Evolutionary conservation across 2,113 vertebrate species (phyloP).

Genomic region (Martes martes): DNA sequence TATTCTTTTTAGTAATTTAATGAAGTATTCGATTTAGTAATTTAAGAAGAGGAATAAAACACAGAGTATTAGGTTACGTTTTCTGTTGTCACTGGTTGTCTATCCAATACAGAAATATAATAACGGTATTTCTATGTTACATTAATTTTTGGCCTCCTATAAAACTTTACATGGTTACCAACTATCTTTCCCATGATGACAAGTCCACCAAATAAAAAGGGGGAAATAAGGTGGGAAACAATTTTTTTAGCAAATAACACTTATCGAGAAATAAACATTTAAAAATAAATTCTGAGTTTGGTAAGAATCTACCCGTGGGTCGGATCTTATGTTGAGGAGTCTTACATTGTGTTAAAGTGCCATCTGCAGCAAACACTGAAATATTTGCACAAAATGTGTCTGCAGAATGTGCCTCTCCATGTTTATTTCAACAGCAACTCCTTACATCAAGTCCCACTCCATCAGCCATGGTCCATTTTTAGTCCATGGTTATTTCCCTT

Average conservation of each 20-base stretch:
- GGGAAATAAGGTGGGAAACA: background rate
- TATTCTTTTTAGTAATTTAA: too few relatives aligned
- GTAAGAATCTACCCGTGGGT: background rate
- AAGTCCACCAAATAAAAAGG: background rate
- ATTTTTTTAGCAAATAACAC: background rate
- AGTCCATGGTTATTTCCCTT: conserved; percentile 53
- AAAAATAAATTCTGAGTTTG: background rate
- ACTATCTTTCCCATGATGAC: background rate
- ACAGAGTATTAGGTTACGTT: background rate
- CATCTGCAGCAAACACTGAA: conserved; percentile 52
- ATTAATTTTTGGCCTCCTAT: background rate
- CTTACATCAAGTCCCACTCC: conserved; percentile 23
- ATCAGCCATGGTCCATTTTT: conserved; percentile 56
- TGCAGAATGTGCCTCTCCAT: background rate
- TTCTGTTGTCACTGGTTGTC: background rate
- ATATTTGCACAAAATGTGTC: background rate
- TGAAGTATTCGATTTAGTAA: background rate
- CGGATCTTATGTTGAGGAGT: background rate
- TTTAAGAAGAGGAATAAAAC: background rate
- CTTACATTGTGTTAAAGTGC: conserved; percentile 58
- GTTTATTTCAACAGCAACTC: conserved; percentile 11
- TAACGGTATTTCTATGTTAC: background rate
- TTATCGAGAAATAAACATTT: conserved; percentile 10
- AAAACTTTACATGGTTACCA: background rate
- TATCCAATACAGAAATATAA: background rate